Evolutionary conservation across 2,113 vertebrate species (phyloP).

Genomic region (Hymenochirus boettgeri): DNA sequence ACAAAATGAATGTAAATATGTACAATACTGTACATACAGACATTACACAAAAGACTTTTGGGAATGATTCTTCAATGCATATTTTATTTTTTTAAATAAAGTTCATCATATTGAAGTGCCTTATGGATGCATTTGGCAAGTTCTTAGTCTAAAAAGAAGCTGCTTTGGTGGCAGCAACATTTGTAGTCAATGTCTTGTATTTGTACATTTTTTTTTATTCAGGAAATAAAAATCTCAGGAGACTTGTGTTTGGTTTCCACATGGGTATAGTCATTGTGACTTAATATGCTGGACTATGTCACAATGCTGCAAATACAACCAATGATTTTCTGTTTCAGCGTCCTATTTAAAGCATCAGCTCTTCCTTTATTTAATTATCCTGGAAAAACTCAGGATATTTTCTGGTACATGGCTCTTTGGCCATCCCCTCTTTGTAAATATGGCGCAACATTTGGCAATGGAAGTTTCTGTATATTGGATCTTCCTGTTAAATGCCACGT

Average conservation of each 20-base stretch:
- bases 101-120: conserved; percentile 68
- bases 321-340: too few relatives aligned
- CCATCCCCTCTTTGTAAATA: too few relatives aligned
- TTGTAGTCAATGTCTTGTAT: conserved; percentile 41
- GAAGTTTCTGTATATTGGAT: too few relatives aligned
- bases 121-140: conserved; percentile 63
- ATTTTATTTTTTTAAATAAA: conserved; percentile 74
- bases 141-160: conserved; percentile 55
- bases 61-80: conserved; percentile 63
- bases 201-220: conserved; percentile 48
- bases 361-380: too few relatives aligned
- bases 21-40: conserved; percentile 57
- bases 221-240: conserved; percentile 30
- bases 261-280: background rate
- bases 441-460: too few relatives aligned
- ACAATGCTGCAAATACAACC: too few relatives aligned
- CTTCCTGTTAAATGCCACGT: too few relatives aligned
- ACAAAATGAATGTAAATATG: conserved; percentile 55
- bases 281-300: too few relatives aligned
- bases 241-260: background rate
- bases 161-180: conserved; percentile 44
- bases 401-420: too few relatives aligned
- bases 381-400: too few relatives aligned
- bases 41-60: conserved; percentile 55
- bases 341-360: too few relatives aligned